Conservation (phyloP, 2,888 invertebrate genomes). For the Hypomecis atomaria region DNA sequence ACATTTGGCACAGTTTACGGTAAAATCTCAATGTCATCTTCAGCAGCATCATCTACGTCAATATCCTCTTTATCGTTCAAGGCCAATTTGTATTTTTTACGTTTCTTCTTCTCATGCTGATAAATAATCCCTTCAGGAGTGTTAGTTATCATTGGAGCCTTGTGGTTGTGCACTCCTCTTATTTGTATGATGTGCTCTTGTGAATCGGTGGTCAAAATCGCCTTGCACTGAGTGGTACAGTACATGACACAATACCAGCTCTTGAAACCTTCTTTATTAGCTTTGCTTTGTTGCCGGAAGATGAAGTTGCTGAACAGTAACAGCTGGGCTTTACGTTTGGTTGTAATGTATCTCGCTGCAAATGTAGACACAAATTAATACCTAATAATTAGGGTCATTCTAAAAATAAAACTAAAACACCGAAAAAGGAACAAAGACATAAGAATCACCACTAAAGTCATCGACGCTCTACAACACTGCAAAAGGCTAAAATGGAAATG, state of each 20-base stretch:
- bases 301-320: constrained; percentile 51
- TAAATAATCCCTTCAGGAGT: constrained; percentile 50
- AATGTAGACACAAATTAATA: constrained; percentile 12
- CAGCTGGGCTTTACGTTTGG: constrained; percentile 53
- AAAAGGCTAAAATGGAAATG: too few species aligned
- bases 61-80: constrained; percentile 10
- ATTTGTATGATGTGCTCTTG: constrained; percentile 56
- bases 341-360: constrained; percentile 57
- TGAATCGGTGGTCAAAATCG: constrained; percentile 51
- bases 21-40: constrained; percentile 24
- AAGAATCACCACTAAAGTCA: too few species aligned
- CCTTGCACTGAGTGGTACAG: constrained; percentile 48
- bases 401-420: too few species aligned
- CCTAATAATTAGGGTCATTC: background rate
- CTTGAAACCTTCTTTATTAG: constrained; percentile 51
- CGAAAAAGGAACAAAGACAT: too few species aligned
- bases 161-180: constrained; percentile 55
- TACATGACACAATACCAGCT: constrained; percentile 65
- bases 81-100: constrained; percentile 12
- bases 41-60: constrained; percentile 1
- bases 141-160: constrained; percentile 47
- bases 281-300: constrained; percentile 55
- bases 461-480: too few species aligned
- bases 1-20: constrained; percentile 10
- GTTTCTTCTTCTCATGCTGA: constrained; percentile 18